Conservation (phyloP, 2,113 vertebrate genomes). For the Pantherophis guttatus region DNA sequence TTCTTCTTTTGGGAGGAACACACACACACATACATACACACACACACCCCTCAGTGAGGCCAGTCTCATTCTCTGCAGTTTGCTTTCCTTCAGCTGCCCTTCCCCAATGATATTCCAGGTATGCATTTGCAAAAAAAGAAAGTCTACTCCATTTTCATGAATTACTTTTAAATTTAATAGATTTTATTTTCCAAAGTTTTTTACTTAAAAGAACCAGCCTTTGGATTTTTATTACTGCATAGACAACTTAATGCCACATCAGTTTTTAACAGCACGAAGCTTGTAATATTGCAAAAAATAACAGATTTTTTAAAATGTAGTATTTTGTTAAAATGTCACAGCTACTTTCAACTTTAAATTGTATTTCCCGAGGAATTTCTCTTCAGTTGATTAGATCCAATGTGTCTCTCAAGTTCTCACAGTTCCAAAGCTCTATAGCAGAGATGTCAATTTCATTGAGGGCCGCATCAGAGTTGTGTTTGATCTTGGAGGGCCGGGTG, state of each 20-base stretch:
- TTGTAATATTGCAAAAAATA: not conserved
- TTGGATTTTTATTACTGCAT: not conserved
- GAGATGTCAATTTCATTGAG: no score
- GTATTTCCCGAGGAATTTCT: not conserved
- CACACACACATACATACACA: not conserved
- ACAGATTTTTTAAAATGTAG: not conserved
- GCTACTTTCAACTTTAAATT: not conserved
- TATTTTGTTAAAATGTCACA: not conserved
- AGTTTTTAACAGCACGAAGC: not conserved
- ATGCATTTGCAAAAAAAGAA: not conserved
- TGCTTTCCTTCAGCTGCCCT: not conserved
- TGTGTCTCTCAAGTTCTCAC: not conserved
- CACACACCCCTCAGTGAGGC: not conserved
- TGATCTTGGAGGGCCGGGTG: no score
- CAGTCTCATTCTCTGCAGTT: not conserved
- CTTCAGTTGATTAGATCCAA: not conserved
- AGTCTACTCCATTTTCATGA: not conserved
- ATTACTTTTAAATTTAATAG: not conserved
- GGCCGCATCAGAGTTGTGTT: no score
- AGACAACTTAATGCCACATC: not conserved
- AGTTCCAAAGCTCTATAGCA: not conserved
- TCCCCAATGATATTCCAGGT: not conserved
- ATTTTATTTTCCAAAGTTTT: not conserved
- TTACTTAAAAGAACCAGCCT: not conserved
- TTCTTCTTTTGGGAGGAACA: not conserved